Conservation (phyloP, 1,140 invertebrate species). For the Drosophila sulfurigaster region DNA sequence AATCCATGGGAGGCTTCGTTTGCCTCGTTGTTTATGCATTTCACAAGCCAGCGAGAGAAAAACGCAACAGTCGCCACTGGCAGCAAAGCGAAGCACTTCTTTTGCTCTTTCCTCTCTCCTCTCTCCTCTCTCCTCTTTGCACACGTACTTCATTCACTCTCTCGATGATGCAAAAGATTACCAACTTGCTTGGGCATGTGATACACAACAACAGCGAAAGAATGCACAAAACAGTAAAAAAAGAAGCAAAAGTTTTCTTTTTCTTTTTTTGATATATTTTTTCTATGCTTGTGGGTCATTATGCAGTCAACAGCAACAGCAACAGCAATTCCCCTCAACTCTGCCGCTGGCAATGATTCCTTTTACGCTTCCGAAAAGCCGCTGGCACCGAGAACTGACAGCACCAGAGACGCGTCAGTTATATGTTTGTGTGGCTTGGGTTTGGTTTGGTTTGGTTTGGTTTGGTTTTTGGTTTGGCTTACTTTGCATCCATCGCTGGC, state of each 20-base stretch:
- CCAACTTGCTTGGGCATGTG: slow-evolving; percentile 75
- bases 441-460: slow-evolving; percentile 8
- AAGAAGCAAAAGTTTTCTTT: slow-evolving; percentile 34
- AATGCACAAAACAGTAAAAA: slow-evolving; percentile 19
- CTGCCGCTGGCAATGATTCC: slow-evolving; percentile 17
- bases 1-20: slow-evolving; percentile 30
- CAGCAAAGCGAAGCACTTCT: background rate
- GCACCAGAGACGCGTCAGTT: slow-evolving; percentile 51
- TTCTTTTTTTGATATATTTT: slow-evolving; percentile 35
- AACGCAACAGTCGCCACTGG: slow-evolving; percentile 63
- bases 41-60: slow-evolving; percentile 12
- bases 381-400: slow-evolving; percentile 40
- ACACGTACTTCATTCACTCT: slow-evolving; percentile 67
- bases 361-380: slow-evolving; percentile 42
- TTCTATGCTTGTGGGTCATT: slow-evolving; percentile 75
- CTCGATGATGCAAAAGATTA: slow-evolving; percentile 81
- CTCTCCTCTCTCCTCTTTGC: background rate
- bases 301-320: slow-evolving; percentile 54
- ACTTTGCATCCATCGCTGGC: slow-evolving; percentile 56
- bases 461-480: slow-evolving; percentile 15
- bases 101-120: background rate
- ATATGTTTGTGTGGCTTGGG: slow-evolving; percentile 14
- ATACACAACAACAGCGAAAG: slow-evolving; percentile 23
- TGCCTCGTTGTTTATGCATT: slow-evolving; percentile 76
- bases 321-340: background rate